A percentile compares a stretch with the other conserved stretches of the same genome.
Conservation (phyloP, 2,797 vertebrate genomes). For the Sebastes iracundus region DNA sequence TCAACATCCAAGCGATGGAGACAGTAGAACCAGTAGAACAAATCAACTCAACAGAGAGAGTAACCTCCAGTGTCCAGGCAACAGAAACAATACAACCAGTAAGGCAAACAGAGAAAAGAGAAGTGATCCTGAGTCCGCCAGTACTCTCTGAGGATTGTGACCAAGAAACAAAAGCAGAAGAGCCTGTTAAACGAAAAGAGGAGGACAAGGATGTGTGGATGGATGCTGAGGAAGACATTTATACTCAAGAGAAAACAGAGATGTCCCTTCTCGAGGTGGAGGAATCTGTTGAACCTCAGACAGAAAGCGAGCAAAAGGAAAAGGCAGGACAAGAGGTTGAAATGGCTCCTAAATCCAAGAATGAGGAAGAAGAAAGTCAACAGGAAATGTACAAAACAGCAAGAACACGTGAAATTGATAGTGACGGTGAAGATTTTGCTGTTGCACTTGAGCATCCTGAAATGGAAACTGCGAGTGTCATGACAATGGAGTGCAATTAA, state of each 20-base stretch:
- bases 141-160: not conserved
- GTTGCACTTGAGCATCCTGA: conserved; percentile 59
- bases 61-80: conserved; percentile 10
- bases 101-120: conserved; percentile 12
- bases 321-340: conserved; percentile 6
- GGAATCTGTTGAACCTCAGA: conserved; percentile 3
- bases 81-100: conserved; percentile 11
- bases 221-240: conserved; percentile 75
- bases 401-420: conserved; percentile 39
- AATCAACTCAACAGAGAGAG: conserved; percentile 13
- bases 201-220: conserved; percentile 76
- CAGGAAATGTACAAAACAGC: not conserved
- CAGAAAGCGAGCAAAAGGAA: not conserved
- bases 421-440: conserved; percentile 65
- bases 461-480: not conserved
- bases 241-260: conserved; percentile 4
- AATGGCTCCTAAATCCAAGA: not conserved
- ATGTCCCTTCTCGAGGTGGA: not conserved
- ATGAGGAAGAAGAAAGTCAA: conserved; percentile 7
- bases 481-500: conserved; percentile 33
- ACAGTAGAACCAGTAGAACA: conserved; percentile 12
- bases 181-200: conserved; percentile 31
- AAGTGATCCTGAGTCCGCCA: not conserved
- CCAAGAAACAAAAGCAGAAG: not conserved
- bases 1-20: conserved; percentile 12